A percentile compares a stretch with the other conserved stretches of the same genome.
These are phyloP conservation scores for Coregonus sp. DNA, from an alignment of 2,797 vertebrate species.

Conservation along the genomic window DNA sequence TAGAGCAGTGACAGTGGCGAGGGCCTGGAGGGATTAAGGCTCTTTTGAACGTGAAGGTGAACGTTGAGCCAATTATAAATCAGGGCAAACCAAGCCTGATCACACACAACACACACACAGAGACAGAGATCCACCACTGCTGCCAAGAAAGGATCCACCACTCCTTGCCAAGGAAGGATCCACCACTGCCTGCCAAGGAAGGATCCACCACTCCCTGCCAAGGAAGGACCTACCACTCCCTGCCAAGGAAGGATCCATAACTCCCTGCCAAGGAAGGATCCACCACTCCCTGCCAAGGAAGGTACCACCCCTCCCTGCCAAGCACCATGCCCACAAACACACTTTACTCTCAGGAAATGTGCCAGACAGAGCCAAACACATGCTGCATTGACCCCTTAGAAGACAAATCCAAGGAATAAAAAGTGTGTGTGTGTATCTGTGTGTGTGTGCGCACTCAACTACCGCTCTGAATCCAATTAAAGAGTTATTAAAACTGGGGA, in stretches of 20 bases:
- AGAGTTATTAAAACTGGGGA: constrained; percentile 47
- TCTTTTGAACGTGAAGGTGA: background rate
- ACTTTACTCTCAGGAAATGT: background rate
- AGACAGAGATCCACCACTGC: background rate
- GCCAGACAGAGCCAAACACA: background rate
- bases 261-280: too few species aligned
- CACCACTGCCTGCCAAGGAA: too few species aligned
- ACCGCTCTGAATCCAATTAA: constrained; percentile 47
- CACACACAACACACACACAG: constrained; percentile 5
- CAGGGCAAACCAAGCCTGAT: background rate
- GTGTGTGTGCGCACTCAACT: background rate
- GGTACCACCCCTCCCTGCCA: too few species aligned
- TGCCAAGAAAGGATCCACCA: too few species aligned
- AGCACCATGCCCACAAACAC: background rate
- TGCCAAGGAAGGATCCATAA: too few species aligned
- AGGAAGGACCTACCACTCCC: too few species aligned
- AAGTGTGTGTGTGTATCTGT: constrained; percentile 3
- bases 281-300: background rate
- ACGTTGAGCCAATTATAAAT: background rate
- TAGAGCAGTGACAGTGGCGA: background rate
- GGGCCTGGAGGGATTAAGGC: background rate
- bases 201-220: too few species aligned
- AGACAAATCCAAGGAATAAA: background rate
- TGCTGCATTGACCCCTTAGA: background rate
- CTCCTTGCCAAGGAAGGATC: too few species aligned